These are phyloP conservation scores for Hiodon alosoides DNA, from an alignment of 2,113 vertebrate genomes.

Conservation along the genomic window DNA sequence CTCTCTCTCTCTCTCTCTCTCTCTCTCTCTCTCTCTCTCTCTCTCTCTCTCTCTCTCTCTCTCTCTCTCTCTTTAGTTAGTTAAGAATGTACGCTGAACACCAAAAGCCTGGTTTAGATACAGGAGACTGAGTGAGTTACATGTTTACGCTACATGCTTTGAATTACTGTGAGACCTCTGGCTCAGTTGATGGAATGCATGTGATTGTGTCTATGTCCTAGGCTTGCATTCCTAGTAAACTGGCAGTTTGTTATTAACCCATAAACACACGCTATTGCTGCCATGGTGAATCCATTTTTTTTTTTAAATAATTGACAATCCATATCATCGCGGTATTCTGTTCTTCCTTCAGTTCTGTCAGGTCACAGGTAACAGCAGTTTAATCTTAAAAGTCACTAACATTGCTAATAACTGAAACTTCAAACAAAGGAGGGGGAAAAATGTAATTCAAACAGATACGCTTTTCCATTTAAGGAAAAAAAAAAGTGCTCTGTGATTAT, in stretches of 20 bases:
- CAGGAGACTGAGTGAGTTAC: slow-evolving; percentile 25
- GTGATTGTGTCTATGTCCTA: background rate
- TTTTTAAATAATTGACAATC: slow-evolving; percentile 6
- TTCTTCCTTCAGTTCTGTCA: too few species aligned
- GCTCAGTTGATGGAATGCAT: slow-evolving; percentile 5
- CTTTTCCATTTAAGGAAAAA: background rate
- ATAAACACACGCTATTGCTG: background rate
- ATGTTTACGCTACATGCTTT: slow-evolving; percentile 9
- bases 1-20: slow-evolving; percentile 3
- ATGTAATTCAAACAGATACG: too few species aligned
- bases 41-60: background rate
- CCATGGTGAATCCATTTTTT: background rate
- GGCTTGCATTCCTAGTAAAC: background rate
- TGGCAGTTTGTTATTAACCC: background rate
- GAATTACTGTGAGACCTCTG: background rate
- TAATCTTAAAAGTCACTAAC: background rate
- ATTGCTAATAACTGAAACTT: background rate
- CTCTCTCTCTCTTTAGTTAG: background rate
- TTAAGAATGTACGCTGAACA: background rate
- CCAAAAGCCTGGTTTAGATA: background rate
- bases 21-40: background rate
- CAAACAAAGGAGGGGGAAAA: too few species aligned
- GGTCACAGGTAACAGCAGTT: too few species aligned
- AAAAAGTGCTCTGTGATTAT: background rate
- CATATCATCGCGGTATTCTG: too few species aligned